These are phyloP conservation scores for Athene noctua DNA, from an alignment of 2,113 vertebrate species.

Conservation along the genomic window DNA sequence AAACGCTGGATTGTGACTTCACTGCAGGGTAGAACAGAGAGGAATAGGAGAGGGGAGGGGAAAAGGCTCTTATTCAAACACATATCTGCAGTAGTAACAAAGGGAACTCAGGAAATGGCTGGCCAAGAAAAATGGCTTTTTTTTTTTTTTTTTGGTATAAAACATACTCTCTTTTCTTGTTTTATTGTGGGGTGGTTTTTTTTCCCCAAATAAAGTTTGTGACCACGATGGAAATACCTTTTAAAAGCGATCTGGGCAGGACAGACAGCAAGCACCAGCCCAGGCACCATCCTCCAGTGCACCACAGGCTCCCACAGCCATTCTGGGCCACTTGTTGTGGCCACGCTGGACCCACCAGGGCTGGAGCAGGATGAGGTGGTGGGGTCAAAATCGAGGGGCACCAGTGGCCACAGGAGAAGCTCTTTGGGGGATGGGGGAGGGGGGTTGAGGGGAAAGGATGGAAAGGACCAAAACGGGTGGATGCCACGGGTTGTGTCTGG, in stretches of 20 bases:
- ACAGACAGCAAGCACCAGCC: neutral
- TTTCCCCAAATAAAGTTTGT: slow-evolving; percentile 6
- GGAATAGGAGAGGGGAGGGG: slow-evolving; percentile 58
- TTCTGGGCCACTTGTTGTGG: neutral
- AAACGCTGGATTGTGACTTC: slow-evolving; percentile 79
- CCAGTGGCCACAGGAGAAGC: neutral
- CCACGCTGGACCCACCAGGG: neutral
- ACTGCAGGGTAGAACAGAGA: slow-evolving; percentile 70
- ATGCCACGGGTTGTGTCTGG: neutral
- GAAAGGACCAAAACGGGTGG: neutral
- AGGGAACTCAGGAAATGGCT: slow-evolving; percentile 69
- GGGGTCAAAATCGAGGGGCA: neutral
- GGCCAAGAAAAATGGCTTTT: slow-evolving; percentile 55
- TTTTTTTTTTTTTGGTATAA: neutral
- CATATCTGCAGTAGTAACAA: slow-evolving; percentile 73
- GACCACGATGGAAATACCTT: neutral
- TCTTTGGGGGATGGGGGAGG: neutral
- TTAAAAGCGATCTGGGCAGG: neutral
- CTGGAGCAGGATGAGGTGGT: neutral
- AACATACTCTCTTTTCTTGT: neutral
- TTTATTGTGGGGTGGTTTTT: neutral
- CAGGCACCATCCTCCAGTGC: neutral
- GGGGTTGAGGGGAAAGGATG: neutral
- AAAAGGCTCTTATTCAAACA: slow-evolving; percentile 70
- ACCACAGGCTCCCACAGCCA: neutral